Base-by-base conservation (phyloP, 2,113 vertebrate genomes). In the Trogon surrucura region DNA sequence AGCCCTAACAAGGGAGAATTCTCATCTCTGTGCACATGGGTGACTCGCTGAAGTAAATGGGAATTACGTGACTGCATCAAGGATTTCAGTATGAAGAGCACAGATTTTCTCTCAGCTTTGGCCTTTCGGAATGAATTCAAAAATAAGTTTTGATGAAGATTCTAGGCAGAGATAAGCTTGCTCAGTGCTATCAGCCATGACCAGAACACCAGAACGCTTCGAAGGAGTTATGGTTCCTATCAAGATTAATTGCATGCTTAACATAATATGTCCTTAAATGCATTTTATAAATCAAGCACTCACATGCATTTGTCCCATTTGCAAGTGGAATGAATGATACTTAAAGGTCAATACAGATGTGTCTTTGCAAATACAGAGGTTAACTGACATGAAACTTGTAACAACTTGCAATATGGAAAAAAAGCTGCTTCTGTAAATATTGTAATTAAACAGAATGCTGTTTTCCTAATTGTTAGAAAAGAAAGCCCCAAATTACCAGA, bases 381-480 rank as follows among this genome's bases (percentile, higher is more conserved):
- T 92, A 95, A 93, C 27, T 48, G 73, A 65, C 60, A 61, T 64
- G 50, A 93, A 95, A 87, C 23, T 66, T 41, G 16, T 41, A 88
- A 84, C 74, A 89, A 29, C 6, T 65, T 38, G 20, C 48, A 89
- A 30, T 57, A 61, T 4, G 29, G 50, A 53, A 84, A 77, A 51
- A 57, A 93, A 67, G 58, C 56, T 72, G n/a, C 85, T 79, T 87
- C 88, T 85, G 88, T 95, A 95, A 96, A 92, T 95, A 93, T 65
- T 84, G 80, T 84, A 92, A 91, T 91, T 94, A 97, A 96, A 90
- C 74, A 83, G 53, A 96, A 91, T 67, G 88, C 80, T 92, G 91
- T 89, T 97, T 97, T 89, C 60, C 89, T 96, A 94, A 95, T 91
- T 96, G 92, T 91, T 74, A 65, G 80, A 79, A 94, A 95, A 90